Evolutionary conservation across 2,113 vertebrate species (phyloP), one percentile per base, ranked within the genome.

Genomic region (Chionodraco myersi): DNA sequence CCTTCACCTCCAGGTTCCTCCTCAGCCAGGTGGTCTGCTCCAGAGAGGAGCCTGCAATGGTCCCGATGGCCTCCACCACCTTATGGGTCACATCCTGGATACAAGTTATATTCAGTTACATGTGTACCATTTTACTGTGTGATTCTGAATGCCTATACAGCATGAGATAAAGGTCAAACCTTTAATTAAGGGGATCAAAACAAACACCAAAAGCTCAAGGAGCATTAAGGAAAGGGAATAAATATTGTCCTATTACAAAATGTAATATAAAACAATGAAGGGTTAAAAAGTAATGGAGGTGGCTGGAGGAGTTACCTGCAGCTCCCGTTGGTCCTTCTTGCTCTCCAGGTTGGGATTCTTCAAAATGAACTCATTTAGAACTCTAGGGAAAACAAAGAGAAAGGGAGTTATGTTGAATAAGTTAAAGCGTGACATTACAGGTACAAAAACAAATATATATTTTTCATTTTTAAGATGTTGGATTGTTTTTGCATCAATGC

Each of bases 21-120:
- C 98, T 95, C 60, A 99, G 91, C 98, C 98, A 99, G 0, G 98
- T 99, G 53, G 98, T 99, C 89, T 99, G 98, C 68, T 99, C 98
- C 93, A 99, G 92, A 86, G 98, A 99, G 51, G 98, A 99, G 30
- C 98, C 98, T 64, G 98, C 98, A 51, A 99, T 96, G 1, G 95
- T 98, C 30, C 96, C 97, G 18, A 99, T 96, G 71, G 98, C 97
- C 93, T 99, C 98, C 73, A 99, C 98, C 65, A 99, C 95, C 93
- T 99, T 99, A 91, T 99, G 97, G 1, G 98, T 99, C 69, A 99
- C 97, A 48, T 99, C 98, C 98, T 99, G 81, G 80, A 70, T 0
- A 85, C 10, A 75, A 10, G 51, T 6, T 51, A 75, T 14, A 74
- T 3, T 62, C 5, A 51, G 10, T 57, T 57, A 54, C 52, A 15